Conservation (phyloP, 2,113 vertebrate genomes). For the Oreotrochilus melanogaster region DNA sequence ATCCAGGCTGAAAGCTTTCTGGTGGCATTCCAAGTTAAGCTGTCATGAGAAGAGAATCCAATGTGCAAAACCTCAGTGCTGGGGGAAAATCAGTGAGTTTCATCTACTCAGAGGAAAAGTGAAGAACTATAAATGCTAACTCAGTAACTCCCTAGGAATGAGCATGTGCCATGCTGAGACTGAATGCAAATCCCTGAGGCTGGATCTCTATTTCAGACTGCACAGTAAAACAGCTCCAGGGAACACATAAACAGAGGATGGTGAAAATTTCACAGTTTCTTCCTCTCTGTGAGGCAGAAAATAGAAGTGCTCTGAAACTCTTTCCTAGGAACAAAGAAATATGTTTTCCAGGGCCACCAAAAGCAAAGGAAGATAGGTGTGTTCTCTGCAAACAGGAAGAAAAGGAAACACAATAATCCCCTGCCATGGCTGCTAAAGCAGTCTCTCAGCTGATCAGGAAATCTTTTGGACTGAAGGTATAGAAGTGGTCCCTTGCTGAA, state of each 20-base stretch:
- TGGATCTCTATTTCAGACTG: conserved; percentile 44
- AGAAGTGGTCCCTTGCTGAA: neutral
- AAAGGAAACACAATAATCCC: neutral
- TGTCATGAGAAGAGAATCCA: conserved; percentile 57
- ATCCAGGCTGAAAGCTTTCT: conserved; percentile 46
- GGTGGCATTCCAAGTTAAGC: conserved; percentile 38
- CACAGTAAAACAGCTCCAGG: conserved; percentile 30
- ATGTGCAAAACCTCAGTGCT: conserved; percentile 20
- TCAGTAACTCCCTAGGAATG: conserved; percentile 64
- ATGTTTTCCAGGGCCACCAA: neutral
- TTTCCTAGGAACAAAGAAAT: conserved; percentile 21
- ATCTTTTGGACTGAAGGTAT: neutral
- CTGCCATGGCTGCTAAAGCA: neutral
- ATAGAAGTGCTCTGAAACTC: conserved; percentile 26
- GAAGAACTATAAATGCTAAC: conserved; percentile 55
- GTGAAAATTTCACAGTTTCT: conserved; percentile 59
- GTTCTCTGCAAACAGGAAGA: neutral
- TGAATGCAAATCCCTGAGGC: conserved; percentile 44
- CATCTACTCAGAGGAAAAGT: conserved; percentile 6
- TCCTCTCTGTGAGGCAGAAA: conserved; percentile 47
- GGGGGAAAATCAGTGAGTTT: conserved; percentile 49
- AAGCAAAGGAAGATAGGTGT: neutral
- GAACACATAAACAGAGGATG: conserved; percentile 49
- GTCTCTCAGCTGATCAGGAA: neutral
- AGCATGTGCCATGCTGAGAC: conserved; percentile 54